Evolutionary conservation across 2,797 vertebrate genomes (phyloP).

Genomic region (Borostomias antarcticus): DNA sequence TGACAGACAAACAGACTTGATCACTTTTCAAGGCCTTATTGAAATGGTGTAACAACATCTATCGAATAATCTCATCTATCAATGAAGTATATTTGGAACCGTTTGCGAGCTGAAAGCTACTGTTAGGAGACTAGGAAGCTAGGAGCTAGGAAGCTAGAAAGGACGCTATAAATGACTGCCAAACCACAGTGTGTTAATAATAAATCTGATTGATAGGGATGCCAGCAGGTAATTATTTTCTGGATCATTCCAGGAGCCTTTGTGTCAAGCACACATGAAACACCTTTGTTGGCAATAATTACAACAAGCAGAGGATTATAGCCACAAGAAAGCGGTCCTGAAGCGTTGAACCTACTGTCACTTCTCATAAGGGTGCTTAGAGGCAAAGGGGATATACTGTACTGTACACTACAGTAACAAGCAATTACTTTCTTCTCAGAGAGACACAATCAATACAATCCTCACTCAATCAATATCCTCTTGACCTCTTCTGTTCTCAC

Average conservation of each 20-base stretch:
- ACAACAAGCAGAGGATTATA: constrained; percentile 77
- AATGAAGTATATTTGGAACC: too few relatives aligned
- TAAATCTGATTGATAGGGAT: constrained; percentile 72
- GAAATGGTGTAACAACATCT: constrained; percentile 16
- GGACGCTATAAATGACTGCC: constrained; percentile 24
- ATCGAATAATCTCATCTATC: too few relatives aligned
- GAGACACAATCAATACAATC: constrained; percentile 48
- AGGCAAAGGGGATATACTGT: constrained; percentile 1
- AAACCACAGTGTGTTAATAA: constrained; percentile 39
- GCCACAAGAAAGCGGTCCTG: constrained; percentile 77
- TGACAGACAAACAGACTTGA: too few relatives aligned
- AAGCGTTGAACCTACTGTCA: constrained; percentile 62
- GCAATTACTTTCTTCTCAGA: constrained; percentile 61
- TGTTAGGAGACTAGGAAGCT: too few relatives aligned
- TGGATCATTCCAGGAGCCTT: constrained; percentile 81
- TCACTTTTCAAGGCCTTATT: constrained; percentile 4
- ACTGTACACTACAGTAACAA: constrained; percentile 69
- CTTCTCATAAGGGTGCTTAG: constrained; percentile 64
- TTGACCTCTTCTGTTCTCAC: background rate
- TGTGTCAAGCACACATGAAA: constrained; percentile 81
- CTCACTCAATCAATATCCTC: constrained; percentile 49
- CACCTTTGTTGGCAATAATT: constrained; percentile 80
- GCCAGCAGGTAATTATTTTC: constrained; percentile 85
- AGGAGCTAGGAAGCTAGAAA: constrained; percentile 19
- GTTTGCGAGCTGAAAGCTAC: too few relatives aligned